phyloP scores from a whole-genome alignment of 2,113 vertebrate species.

The Gopherus flavomarginatus region DNA sequence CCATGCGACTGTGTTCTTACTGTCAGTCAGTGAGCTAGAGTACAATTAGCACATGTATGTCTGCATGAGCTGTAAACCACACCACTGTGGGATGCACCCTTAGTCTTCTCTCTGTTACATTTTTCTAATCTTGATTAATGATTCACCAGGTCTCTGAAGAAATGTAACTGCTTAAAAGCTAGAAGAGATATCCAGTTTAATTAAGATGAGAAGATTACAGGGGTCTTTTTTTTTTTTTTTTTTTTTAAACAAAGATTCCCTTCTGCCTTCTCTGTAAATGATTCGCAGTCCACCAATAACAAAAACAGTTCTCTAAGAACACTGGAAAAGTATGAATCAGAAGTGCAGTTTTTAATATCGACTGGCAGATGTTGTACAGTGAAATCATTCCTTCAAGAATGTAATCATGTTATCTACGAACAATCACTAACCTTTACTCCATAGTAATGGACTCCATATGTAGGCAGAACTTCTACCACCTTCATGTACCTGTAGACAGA shows the following conservation, averaged over 20 bases:
- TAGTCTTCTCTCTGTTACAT: not conserved
- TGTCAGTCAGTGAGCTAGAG: not conserved
- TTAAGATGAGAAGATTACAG: constrained; percentile 31
- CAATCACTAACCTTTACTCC: constrained; percentile 92
- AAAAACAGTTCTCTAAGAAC: not conserved
- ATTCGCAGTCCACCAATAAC: constrained; percentile 9
- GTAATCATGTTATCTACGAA: constrained; percentile 26
- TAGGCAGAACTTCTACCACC: constrained; percentile 93
- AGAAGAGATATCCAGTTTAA: constrained; percentile 28
- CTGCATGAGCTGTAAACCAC: not conserved
- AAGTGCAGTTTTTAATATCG: constrained; percentile 23
- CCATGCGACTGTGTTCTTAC: not conserved
- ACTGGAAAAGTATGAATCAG: not conserved
- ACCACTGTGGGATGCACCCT: not conserved
- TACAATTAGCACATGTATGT: not conserved
- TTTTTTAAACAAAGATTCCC: not conserved
- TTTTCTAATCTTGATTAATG: constrained; percentile 37
- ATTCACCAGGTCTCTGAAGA: not conserved
- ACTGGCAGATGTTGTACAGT: constrained; percentile 35
- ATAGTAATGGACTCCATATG: constrained; percentile 98
- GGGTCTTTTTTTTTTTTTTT: no score
- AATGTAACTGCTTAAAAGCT: not conserved
- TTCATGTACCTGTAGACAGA: constrained; percentile 91
- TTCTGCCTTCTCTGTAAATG: not conserved
- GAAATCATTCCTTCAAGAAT: constrained; percentile 45